These are phyloP conservation scores for Pandemis heparana DNA, from an alignment of 2,888 invertebrate genomes.

Conservation along the genomic window DNA sequence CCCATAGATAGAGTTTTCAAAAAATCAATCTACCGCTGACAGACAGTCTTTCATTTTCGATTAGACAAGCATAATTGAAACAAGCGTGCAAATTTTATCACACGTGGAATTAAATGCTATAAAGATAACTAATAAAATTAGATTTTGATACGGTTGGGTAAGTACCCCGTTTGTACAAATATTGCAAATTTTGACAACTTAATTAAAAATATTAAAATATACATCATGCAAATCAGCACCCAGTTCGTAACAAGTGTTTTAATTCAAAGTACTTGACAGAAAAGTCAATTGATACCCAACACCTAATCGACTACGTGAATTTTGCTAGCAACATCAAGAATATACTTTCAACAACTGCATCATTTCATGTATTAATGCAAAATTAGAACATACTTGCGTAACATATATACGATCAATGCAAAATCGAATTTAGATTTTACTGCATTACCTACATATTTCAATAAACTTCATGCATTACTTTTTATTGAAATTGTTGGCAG, in stretches of 20 bases:
- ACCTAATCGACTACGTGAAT: not conserved
- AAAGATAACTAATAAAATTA: conserved; percentile 12
- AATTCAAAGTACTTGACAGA: not conserved
- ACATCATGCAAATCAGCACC: not conserved
- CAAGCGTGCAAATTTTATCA: conserved; percentile 8
- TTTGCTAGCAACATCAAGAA: not conserved
- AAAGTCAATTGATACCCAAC: not conserved
- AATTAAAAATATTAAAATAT: not conserved
- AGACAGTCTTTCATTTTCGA: not conserved
- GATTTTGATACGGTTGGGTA: not conserved
- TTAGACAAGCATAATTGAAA: not conserved
- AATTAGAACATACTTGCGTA: not conserved
- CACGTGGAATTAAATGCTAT: conserved; percentile 15
- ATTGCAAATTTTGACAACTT: not conserved
- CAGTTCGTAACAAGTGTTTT: not conserved
- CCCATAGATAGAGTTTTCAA: not conserved
- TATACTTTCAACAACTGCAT: not conserved
- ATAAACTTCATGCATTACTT: too few relatives aligned
- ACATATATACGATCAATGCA: not conserved
- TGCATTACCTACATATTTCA: too few relatives aligned
- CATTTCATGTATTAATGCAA: not conserved
- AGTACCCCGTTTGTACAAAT: not conserved
- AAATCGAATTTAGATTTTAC: not conserved
- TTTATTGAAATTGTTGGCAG: too few relatives aligned
- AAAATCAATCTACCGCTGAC: not conserved